Conservation (phyloP, 2,797 vertebrate genomes). For the Phylloscopus collybita region DNA sequence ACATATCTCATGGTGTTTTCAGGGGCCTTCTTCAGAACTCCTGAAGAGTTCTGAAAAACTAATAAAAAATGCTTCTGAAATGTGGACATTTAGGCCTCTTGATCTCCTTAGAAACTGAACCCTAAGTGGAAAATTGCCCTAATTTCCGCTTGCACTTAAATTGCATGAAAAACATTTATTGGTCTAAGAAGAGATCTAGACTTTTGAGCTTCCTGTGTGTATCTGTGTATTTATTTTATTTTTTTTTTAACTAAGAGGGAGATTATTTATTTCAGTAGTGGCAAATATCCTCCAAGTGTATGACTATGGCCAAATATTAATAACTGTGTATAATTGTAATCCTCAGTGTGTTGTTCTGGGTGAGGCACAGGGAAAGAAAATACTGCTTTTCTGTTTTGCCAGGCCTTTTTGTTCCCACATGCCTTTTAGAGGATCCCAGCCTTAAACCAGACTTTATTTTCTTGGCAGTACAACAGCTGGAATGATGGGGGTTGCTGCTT, state of each 20-base stretch:
- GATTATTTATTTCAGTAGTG: not conserved
- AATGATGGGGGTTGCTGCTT: not conserved
- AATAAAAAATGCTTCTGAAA: not conserved
- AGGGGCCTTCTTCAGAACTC: not conserved
- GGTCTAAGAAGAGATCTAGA: not conserved
- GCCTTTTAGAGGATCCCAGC: not conserved
- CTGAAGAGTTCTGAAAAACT: not conserved
- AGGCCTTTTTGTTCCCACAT: not conserved
- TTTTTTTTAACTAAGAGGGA: not conserved
- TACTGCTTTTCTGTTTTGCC: not conserved
- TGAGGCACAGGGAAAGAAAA: not conserved
- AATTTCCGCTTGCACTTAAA: not conserved
- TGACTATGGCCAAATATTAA: constrained; percentile 5
- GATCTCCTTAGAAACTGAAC: not conserved
- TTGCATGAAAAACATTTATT: not conserved
- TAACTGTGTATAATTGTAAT: not conserved
- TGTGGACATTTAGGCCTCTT: not conserved
- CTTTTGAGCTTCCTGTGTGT: not conserved
- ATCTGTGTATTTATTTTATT: not conserved
- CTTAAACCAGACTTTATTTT: not conserved
- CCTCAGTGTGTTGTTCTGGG: not conserved
- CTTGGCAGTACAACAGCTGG: not conserved
- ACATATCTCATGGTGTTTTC: not conserved
- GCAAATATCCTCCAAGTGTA: not conserved
- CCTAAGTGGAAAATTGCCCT: not conserved